Conservation (phyloP, 2,888 invertebrate genomes). For the Cremastinae sp. region DNA sequence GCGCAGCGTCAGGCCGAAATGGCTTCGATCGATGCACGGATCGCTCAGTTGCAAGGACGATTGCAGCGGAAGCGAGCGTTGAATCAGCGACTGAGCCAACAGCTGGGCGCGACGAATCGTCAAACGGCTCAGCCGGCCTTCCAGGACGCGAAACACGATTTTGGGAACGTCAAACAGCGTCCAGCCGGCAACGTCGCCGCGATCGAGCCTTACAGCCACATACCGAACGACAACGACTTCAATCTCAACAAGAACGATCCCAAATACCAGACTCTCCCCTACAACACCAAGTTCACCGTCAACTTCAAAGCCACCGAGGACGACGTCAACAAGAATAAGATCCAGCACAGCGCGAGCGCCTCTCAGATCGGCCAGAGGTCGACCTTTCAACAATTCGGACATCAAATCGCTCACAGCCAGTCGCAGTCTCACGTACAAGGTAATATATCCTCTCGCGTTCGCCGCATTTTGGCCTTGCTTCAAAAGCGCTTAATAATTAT, state of each 20-base stretch:
- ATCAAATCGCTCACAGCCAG: conserved; percentile 78
- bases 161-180: conserved; percentile 79
- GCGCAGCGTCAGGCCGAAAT: conserved; percentile 95
- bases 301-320: conserved; percentile 81
- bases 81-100: conserved; percentile 88
- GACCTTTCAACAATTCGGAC: conserved; percentile 76
- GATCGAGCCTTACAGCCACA: conserved; percentile 93
- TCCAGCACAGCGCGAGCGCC: conserved; percentile 79
- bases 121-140: conserved; percentile 80
- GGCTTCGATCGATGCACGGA: conserved; percentile 94
- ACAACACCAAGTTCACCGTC: conserved; percentile 91
- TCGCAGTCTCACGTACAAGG: conserved; percentile 79
- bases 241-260: conserved; percentile 92
- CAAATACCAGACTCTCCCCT: conserved; percentile 95
- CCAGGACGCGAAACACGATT: conserved; percentile 80
- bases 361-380: conserved; percentile 77
- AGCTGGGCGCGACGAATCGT: conserved; percentile 81
- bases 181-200: conserved; percentile 91
- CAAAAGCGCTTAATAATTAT: too few species aligned
- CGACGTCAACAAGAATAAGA: conserved; percentile 77
- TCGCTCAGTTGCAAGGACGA: conserved; percentile 95
- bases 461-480: too few species aligned
- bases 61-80: conserved; percentile 93
- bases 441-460: conserved; percentile 53
- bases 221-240: conserved; percentile 87